phyloP scores from a whole-genome alignment of 2,797 vertebrate genomes.

The Danio kyathit region DNA sequence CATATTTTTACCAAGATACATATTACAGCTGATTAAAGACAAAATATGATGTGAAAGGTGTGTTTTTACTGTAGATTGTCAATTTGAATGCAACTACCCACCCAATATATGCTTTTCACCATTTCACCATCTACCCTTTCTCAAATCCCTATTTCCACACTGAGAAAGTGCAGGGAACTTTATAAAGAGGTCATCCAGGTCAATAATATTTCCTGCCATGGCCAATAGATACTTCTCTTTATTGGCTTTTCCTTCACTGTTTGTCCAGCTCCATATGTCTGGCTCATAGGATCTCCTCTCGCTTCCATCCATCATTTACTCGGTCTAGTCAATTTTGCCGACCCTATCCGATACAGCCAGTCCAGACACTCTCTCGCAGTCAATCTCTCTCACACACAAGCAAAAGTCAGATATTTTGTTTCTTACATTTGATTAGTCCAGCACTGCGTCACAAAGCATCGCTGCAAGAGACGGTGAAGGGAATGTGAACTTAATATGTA shows the following conservation, averaged over 20 bases:
- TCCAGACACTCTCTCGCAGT: neutral
- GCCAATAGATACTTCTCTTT: slow-evolving; percentile 47
- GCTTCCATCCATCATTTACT: slow-evolving; percentile 40
- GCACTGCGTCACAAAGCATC: neutral
- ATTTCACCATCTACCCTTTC: too few species aligned
- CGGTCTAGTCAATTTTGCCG: slow-evolving; percentile 25
- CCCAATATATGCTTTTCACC: too few species aligned
- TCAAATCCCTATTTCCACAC: neutral
- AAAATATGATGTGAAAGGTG: too few species aligned
- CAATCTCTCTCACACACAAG: neutral
- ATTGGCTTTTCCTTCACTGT: slow-evolving; percentile 50
- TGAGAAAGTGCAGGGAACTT: slow-evolving; percentile 17
- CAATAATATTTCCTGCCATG: slow-evolving; percentile 46
- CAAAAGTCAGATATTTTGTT: slow-evolving; percentile 9
- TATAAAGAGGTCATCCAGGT: slow-evolving; percentile 36
- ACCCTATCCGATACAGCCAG: neutral
- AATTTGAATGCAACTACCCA: too few species aligned
- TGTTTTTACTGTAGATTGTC: too few species aligned
- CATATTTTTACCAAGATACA: too few species aligned
- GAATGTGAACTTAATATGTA: neutral
- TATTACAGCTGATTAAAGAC: too few species aligned
- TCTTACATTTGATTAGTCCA: neutral
- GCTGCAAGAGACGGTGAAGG: neutral
- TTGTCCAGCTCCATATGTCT: slow-evolving; percentile 36
- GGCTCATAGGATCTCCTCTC: slow-evolving; percentile 11